Percentiles rank a stretch among this genome's conserved stretches.
These are phyloP conservation scores for Rhynchonema sp. DNA, from an alignment of 2,888 invertebrate species.

Conservation along the genomic window DNA sequence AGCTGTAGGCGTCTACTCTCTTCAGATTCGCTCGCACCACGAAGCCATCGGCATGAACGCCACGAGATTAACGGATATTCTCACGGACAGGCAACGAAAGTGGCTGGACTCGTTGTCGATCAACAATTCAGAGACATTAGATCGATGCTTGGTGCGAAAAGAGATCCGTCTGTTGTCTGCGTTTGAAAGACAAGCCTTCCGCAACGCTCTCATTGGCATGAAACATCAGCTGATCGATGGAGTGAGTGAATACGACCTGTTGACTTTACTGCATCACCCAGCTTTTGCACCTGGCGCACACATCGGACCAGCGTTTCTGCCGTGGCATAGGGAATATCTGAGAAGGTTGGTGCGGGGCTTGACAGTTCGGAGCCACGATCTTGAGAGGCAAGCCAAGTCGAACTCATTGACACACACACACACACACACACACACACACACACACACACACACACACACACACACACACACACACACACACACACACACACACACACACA, in stretches of 20 bases:
- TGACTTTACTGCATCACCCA: not conserved
- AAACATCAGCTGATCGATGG: not conserved
- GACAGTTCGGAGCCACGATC: no score
- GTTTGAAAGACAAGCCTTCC: not conserved
- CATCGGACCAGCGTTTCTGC: slow-evolving; percentile 11
- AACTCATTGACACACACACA: no score
- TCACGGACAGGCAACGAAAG: not conserved
- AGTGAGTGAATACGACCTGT: not conserved
- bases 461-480: no score
- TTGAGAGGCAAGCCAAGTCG: no score
- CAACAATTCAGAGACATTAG: not conserved
- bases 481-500: no score
- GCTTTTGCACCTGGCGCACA: slow-evolving; percentile 11
- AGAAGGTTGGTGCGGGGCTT: slow-evolving; percentile 24
- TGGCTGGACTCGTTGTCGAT: not conserved
- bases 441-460: no score
- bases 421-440: no score
- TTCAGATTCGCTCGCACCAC: not conserved
- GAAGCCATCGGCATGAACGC: not conserved
- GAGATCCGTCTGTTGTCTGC: not conserved
- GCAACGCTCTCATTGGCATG: not conserved
- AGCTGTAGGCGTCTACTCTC: no score
- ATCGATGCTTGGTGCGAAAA: not conserved
- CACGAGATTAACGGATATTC: not conserved
- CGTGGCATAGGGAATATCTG: slow-evolving; percentile 25